Base-by-base conservation (phyloP, 2,113 vertebrate species). In the Nesogale talazaci region DNA sequence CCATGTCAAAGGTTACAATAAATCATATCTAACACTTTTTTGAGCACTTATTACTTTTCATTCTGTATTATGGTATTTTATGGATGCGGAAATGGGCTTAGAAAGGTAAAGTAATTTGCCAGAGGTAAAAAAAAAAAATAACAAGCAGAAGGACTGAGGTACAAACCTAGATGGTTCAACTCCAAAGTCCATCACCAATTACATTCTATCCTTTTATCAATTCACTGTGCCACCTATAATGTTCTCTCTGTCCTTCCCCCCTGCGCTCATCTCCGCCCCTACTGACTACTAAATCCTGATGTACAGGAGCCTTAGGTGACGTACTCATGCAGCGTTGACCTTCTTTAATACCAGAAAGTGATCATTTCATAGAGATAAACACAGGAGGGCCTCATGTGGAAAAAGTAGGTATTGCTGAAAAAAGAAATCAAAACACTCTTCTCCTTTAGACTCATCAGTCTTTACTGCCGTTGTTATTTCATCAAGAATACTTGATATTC, bases 381-480 rank as follows among this genome's bases (percentile, higher is more conserved):
- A 94, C 2, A 79, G 5, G 82, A 97, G 95, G 96, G 57, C 97
- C 97, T 97, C 97, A n/a, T 67, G 95, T 96, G 97, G 96, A 57
- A 93, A 94, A 63, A 93, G 78, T 0, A 36, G 88, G 90, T 90
- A 96, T 38, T 96, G 84, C 94, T 77, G 89, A 56, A 46, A 92
- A 95, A 93, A 82, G 57, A 92, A 69, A 72, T 23, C 0, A 38
- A 29, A 83, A 27, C 1, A 52, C 1, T 40, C 1, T 20, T 94
- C 91, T 84, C 65, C 56, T 76, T 89, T 63, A 72, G 34, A 79
- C 17, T 88, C 17, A 67, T 27, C n/a, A n/a, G 19, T 81, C 12
- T 89, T 84, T 52, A 20, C 1, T 67, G 10, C 40, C 70, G 86
- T 78, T 36, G 83, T 61, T 92, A 86, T 70, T 95, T 69, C 76